Base-by-base conservation (phyloP, 1,140 invertebrate genomes). In the Olivierus martensii region DNA sequence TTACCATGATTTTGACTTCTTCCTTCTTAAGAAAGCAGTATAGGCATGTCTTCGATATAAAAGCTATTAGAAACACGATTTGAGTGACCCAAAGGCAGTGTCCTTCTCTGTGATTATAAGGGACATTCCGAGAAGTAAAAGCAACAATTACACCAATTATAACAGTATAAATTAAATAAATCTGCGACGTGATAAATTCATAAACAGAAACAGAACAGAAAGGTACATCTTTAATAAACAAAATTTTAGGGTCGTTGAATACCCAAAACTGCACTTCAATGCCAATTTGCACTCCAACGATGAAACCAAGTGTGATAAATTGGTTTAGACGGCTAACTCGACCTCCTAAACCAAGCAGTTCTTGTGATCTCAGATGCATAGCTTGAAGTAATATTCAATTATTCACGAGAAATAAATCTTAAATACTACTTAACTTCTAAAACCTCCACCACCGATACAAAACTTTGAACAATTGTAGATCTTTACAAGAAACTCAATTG, bases 301-400 rank as follows among this genome's bases (percentile, higher is more conserved):
- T 64, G 53, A 69, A 67, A 14, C 66, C 48, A 6, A 70, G 59
- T 3, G 65, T 68, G 3, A 70, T 45, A 43, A 65, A 63, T 55
- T 68, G 66, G 58, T 70, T 69, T 11, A 69, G 43, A 15, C 63
- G 58, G 5, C 63, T 65, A 6, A 28, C 28, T 6, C 28, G 28
- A n/a, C 68, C 68, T 21, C 68, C 68, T 1, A 70, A 54, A 11
- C 68, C 68, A 6, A 70, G 53, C 0, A 61, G 50, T 6, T 65
- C 62, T n/a, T 67, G 57, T 12, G 65, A 62, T 41, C 66, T 19
- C 3, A 69, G 55, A 46, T 67, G 65, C 68, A 70, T 70, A 1
- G 37, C 61, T 59, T 68, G 65, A 12, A 70, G 56, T 1, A 70
- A 55, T 2, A 70, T n/a, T n/a, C n/a, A n/a, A n/a, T n/a, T n/a